Conservation (phyloP, 2,113 vertebrate genomes). For the Zootoca vivipara region DNA sequence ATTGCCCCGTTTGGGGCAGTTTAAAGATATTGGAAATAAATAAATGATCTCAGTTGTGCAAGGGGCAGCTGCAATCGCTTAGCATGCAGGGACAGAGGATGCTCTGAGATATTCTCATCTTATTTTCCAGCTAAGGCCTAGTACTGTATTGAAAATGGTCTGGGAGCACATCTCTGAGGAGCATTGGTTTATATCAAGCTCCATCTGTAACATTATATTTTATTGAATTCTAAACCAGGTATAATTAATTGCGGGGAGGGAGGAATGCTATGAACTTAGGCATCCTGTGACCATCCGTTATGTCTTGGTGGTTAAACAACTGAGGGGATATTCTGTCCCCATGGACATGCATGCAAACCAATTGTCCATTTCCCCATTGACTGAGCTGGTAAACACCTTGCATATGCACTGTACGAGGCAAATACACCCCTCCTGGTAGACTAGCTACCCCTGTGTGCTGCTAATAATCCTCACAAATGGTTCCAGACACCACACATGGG, state of each 20-base stretch:
- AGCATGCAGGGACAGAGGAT: not conserved
- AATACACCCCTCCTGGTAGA: not conserved
- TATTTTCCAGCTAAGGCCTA: not conserved
- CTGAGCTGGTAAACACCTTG: not conserved
- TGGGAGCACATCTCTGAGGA: not conserved
- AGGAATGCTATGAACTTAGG: too few species aligned
- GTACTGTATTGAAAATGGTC: not conserved
- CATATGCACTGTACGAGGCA: not conserved
- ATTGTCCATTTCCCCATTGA: not conserved
- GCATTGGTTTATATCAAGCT: not conserved
- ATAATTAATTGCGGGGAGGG: not conserved
- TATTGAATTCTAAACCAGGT: too few species aligned
- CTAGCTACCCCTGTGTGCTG: not conserved
- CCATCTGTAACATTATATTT: not conserved
- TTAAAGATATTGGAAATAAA: too few species aligned
- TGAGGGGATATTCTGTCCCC: not conserved
- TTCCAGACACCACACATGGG: not conserved
- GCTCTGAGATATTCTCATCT: not conserved
- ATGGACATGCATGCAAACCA: not conserved
- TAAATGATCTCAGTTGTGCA: not conserved
- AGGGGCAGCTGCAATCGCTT: too few species aligned
- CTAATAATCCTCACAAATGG: not conserved
- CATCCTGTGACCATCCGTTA: too few species aligned
- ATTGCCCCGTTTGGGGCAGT: too few species aligned
- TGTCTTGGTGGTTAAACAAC: too few species aligned